Conservation (phyloP, 1,140 invertebrate species). For the Luehdorfia chinensis region DNA sequence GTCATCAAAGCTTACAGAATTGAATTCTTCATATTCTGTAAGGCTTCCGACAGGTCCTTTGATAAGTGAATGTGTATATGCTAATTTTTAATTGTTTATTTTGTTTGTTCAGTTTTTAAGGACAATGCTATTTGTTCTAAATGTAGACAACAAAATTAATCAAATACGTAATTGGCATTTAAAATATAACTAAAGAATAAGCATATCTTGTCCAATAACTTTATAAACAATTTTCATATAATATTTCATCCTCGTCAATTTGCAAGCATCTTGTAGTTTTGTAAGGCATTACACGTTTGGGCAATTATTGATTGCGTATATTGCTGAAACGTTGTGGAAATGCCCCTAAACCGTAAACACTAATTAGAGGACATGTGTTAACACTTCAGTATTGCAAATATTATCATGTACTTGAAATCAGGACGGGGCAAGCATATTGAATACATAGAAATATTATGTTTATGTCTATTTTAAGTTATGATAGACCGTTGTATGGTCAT, state of each 20-base stretch:
- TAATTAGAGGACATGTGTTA: conserved; percentile 5
- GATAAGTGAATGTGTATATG: neutral
- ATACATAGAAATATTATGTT: neutral
- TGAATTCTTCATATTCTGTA: conserved; percentile 1
- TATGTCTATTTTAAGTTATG: neutral
- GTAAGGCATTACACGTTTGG: neutral
- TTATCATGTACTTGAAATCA: too few relatives aligned
- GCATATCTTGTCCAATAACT: too few relatives aligned
- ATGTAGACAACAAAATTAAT: too few relatives aligned
- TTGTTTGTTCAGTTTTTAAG: neutral
- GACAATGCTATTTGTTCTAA: too few relatives aligned
- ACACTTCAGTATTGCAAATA: neutral
- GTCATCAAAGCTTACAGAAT: conserved; percentile 7
- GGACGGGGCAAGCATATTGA: too few relatives aligned
- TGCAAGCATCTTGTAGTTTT: neutral
- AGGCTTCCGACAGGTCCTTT: conserved; percentile 3
- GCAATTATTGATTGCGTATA: neutral
- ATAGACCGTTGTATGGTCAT: neutral
- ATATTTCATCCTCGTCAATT: neutral
- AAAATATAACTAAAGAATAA: too few relatives aligned
- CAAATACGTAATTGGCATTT: too few relatives aligned
- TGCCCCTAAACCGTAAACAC: neutral
- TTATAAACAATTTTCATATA: too few relatives aligned
- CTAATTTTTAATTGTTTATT: conserved; percentile 5
- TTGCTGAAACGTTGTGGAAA: conserved; percentile 7